Evolutionary conservation across 2,888 invertebrate genomes (phyloP).

Genomic region (Pseudococcus jackbeardsleyi): DNA sequence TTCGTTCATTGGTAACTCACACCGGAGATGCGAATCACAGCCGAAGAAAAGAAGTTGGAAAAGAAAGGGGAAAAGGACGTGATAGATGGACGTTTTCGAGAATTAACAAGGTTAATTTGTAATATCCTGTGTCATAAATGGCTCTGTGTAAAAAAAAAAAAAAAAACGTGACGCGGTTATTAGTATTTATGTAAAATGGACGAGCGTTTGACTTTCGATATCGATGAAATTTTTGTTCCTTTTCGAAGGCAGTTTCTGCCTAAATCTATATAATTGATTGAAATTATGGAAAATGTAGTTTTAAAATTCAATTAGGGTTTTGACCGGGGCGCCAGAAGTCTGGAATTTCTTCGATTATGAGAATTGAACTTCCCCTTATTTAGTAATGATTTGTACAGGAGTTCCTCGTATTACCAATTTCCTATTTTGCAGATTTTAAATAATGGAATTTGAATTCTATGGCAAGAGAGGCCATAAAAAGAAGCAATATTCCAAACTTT

Average conservation of each 20-base stretch:
- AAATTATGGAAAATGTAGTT: too few species aligned
- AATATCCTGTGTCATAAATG: slow-evolving; percentile 21
- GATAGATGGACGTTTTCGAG: slow-evolving; percentile 21
- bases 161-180: slow-evolving; percentile 6
- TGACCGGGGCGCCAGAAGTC: too few species aligned
- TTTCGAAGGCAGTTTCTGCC: too few species aligned
- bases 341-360: too few species aligned
- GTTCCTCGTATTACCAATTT: too few species aligned
- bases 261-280: neutral
- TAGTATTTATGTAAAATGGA: neutral
- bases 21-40: slow-evolving; percentile 22
- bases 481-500: too few species aligned
- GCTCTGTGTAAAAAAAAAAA: neutral
- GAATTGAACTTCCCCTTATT: too few species aligned
- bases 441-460: too few species aligned
- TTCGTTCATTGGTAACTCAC: neutral
- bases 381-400: too few species aligned
- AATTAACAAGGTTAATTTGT: slow-evolving; percentile 35
- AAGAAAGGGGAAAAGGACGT: slow-evolving; percentile 16
- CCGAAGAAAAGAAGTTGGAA: neutral
- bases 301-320: too few species aligned
- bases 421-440: too few species aligned
- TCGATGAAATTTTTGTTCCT: neutral
- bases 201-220: neutral
- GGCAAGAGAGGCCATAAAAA: too few species aligned